Base-by-base conservation (phyloP, 2,888 invertebrate genomes). In the Calliphora vomitoria region DNA sequence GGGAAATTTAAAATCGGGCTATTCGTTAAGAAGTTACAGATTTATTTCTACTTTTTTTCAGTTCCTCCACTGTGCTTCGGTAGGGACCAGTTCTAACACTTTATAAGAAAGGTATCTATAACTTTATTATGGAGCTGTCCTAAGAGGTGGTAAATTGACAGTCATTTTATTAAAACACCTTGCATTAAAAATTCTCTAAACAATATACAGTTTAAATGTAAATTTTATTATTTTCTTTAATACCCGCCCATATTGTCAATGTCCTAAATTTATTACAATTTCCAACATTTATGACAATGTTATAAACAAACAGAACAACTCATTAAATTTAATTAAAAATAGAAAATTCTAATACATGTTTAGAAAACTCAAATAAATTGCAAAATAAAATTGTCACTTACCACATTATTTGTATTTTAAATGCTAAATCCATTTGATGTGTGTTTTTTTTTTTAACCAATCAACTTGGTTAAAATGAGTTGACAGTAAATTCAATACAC, bases 341-440 rank as follows among this genome's bases (percentile, higher is more conserved):
- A 18, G 4, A 18, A 25, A 58, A 58, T 11, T 64, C 20, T 20
- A 66, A 20, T 18, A 53, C 3, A 44, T 11, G 4, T 20, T 20
- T 3, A 8, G 8, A n/a, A 58, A 44, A 41, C 18, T 35, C 3
- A 71, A 38, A 18, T 10, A 31, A 35, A 38, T 44, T 41, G 13
- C 1, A 31, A 64, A 55, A 72, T 55, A 74, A 82, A 71, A 38
- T 60, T 76, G 18, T 53, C 38, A 87, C 87, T 87, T 81, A 87
- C 87, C 87, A 81, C 87, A 87, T 84, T 76, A 74, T 81, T 84
- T 87, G 81, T 81, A 78, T 81, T 82, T 72, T 81, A 66, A 87
- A 81, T 1, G 81, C 72, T 53, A 87, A 81, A 81, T 84, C 87
- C 81, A 87, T 74, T 60, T 50, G 74, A 0, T 53, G 31, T 15